A percentile compares a stretch with the other conserved stretches of the same genome.
Evolutionary conservation across 1,140 invertebrate genomes (phyloP).

Genomic region (Formica selysi): DNA sequence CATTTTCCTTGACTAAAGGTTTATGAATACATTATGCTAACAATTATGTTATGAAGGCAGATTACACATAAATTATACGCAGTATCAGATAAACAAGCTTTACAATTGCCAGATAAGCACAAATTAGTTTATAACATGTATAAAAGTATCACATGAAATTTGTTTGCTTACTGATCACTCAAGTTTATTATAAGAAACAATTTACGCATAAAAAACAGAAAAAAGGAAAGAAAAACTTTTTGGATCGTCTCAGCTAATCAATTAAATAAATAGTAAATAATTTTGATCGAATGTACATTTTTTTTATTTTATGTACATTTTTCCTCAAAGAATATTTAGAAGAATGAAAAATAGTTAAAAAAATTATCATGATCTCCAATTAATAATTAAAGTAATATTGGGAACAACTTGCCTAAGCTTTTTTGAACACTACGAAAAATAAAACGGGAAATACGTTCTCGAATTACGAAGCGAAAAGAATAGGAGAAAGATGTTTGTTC

Average conservation of each 20-base stretch:
- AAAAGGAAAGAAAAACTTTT: background rate
- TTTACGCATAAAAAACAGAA: background rate
- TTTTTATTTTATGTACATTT: background rate
- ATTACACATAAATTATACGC: background rate
- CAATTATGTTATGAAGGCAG: background rate
- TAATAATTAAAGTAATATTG: background rate
- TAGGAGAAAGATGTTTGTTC: conserved; percentile 29
- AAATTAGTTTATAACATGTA: conserved; percentile 62
- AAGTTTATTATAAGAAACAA: background rate
- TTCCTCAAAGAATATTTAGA: background rate
- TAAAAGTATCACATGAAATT: background rate
- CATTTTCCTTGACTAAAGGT: background rate
- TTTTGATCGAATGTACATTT: background rate
- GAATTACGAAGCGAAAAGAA: conserved; percentile 44
- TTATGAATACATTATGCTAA: background rate
- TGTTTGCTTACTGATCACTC: background rate
- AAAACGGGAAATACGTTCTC: conserved; percentile 22
- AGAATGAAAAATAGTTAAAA: background rate
- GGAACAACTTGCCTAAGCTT: background rate
- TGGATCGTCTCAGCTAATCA: background rate
- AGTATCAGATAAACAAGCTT: conserved; percentile 36
- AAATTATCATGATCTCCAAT: background rate
- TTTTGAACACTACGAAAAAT: background rate
- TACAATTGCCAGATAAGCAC: conserved; percentile 48
- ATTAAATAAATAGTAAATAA: background rate